Conservation (phyloP, 2,888 invertebrate genomes). For the Coronaproctus castanopsis region DNA sequence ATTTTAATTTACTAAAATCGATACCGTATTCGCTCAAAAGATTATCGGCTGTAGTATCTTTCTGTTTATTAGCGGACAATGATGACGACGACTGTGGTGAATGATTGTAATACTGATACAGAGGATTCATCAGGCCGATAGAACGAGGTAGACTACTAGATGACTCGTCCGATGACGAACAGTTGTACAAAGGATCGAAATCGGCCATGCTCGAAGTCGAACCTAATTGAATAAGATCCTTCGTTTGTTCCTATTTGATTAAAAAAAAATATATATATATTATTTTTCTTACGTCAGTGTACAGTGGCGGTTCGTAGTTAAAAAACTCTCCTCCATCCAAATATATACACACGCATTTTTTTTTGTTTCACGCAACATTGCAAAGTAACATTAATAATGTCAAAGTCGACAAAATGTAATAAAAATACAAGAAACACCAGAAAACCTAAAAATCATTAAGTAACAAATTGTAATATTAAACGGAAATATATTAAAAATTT, state of each 20-base stretch:
- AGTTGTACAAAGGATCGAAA: conserved; percentile 40
- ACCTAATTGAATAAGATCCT: conserved; percentile 45
- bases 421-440: too few species aligned
- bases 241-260: conserved; percentile 18
- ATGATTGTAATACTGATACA: conserved; percentile 27
- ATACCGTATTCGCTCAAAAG: conserved; percentile 52
- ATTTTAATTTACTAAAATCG: conserved; percentile 38
- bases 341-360: too few species aligned
- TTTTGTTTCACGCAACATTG: too few species aligned
- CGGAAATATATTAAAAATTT: too few species aligned
- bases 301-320: too few species aligned
- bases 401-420: too few species aligned
- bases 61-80: conserved; percentile 31
- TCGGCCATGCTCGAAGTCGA: conserved; percentile 41
- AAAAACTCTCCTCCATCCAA: too few species aligned
- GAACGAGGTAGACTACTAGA: conserved; percentile 17
- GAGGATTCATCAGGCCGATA: conserved; percentile 31
- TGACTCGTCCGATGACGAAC: conserved; percentile 28
- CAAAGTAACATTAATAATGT: too few species aligned
- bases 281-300: too few species aligned
- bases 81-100: conserved; percentile 29
- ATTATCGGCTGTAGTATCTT: conserved; percentile 36
- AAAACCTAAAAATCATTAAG: too few species aligned
- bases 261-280: too few species aligned
- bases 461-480: too few species aligned